A percentile compares a stretch with the other conserved stretches of the same genome.
phyloP scores from a whole-genome alignment of 2,888 invertebrate species.

The Aelia acuminata region DNA sequence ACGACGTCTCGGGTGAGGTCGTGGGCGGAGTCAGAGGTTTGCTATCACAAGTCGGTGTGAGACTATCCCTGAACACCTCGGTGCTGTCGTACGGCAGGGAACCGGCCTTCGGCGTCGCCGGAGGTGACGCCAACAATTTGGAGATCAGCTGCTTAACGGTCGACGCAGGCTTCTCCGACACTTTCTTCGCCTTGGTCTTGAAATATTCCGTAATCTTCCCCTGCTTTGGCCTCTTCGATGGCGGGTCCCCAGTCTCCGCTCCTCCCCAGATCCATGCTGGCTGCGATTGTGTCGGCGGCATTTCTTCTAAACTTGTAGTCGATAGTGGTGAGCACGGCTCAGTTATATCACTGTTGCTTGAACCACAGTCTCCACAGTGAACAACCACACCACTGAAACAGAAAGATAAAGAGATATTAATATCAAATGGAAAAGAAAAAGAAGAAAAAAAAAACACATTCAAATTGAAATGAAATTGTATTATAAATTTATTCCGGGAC shows the following conservation, averaged over 20 bases:
- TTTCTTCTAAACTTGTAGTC: constrained; percentile 70
- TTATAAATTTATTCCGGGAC: too few species aligned
- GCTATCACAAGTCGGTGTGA: constrained; percentile 69
- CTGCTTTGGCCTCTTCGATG: constrained; percentile 62
- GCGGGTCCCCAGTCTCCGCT: constrained; percentile 53
- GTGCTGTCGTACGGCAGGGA: background rate
- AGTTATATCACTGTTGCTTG: constrained; percentile 86
- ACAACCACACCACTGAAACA: constrained; percentile 87
- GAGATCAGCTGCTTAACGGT: constrained; percentile 56
- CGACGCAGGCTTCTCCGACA: constrained; percentile 27
- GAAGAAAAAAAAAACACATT: too few species aligned
- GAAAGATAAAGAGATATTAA: constrained; percentile 66
- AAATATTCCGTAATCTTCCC: constrained; percentile 85
- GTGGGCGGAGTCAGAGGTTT: constrained; percentile 67
- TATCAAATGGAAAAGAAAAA: background rate
- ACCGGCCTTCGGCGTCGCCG: constrained; percentile 6
- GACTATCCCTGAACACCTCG: constrained; percentile 66
- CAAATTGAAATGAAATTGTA: too few species aligned
- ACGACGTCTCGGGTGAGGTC: constrained; percentile 63
- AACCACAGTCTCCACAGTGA: constrained; percentile 77
- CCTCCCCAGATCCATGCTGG: constrained; percentile 63
- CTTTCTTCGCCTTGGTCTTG: constrained; percentile 82
- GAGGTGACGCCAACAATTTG: constrained; percentile 42
- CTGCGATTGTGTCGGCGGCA: constrained; percentile 65
- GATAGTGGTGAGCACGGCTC: constrained; percentile 89